A percentile compares a stretch with the other conserved stretches of the same genome.
phyloP scores from a whole-genome alignment of 2,113 vertebrate genomes.

The Clarias macrocephalus region DNA sequence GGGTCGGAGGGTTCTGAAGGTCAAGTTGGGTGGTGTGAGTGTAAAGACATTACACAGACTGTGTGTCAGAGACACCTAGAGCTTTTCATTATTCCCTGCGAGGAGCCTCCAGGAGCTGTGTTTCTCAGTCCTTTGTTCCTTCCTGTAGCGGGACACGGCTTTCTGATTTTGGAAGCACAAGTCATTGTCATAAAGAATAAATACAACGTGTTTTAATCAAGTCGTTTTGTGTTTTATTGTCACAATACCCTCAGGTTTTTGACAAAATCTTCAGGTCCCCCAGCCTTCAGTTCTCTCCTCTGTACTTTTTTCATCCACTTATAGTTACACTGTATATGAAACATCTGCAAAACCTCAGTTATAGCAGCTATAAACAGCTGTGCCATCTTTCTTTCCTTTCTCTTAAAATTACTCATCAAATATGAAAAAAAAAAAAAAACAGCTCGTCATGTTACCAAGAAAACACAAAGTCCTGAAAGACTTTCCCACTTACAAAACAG shows the following conservation, averaged over 20 bases:
- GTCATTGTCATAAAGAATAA: not conserved
- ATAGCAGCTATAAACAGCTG: not conserved
- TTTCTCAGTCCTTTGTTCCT: not conserved
- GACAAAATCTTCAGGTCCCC: not conserved
- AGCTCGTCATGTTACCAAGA: not conserved
- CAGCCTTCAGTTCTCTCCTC: not conserved
- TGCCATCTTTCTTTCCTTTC: not conserved
- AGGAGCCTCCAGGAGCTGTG: not conserved
- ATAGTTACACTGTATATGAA: not conserved
- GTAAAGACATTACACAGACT: conserved; percentile 12
- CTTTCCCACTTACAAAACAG: not conserved
- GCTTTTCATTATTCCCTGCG: not conserved
- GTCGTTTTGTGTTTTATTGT: not conserved
- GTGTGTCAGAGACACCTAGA: conserved; percentile 28
- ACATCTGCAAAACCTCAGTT: not conserved
- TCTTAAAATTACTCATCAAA: not conserved
- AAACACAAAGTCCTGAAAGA: not conserved
- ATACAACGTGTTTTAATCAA: not conserved
- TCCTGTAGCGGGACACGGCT: not conserved
- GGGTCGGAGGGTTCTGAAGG: not conserved
- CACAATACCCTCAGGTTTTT: not conserved
- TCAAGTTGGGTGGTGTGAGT: not conserved
- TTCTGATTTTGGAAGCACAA: not conserved
- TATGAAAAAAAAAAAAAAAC: not conserved
- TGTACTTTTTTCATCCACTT: not conserved